Conservation (phyloP, 2,797 vertebrate genomes). For the Petrocephalus schoutedeni region DNA sequence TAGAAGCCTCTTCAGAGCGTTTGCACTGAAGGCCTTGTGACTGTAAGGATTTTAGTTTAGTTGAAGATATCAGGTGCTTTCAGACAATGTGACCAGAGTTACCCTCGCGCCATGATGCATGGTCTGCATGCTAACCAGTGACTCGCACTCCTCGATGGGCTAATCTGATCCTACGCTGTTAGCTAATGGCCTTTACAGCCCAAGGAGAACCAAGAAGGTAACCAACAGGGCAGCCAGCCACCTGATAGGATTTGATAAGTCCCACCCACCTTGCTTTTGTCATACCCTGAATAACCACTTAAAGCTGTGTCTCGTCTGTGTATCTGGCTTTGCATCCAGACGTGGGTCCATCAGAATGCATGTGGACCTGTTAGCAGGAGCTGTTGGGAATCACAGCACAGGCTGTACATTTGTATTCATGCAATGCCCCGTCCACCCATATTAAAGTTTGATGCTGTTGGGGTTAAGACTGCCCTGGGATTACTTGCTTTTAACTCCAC, state of each 20-base stretch:
- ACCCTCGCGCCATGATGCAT: not conserved
- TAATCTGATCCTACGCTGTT: not conserved
- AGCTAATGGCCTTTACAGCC: not conserved
- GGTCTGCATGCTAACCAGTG: not conserved
- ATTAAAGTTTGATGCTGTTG: conserved; percentile 14
- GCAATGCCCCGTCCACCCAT: not conserved
- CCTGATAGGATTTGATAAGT: not conserved
- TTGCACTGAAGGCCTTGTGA: not conserved
- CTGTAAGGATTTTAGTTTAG: not conserved
- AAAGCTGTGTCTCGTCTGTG: not conserved
- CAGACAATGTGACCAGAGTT: not conserved
- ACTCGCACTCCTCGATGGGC: not conserved
- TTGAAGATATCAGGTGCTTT: not conserved
- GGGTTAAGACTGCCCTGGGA: conserved; percentile 21
- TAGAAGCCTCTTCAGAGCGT: not conserved
- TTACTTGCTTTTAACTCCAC: conserved; percentile 17
- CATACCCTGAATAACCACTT: not conserved
- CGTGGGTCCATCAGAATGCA: not conserved
- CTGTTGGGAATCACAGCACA: not conserved
- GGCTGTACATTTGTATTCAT: not conserved
- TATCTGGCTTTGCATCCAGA: not conserved
- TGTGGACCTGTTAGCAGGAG: not conserved
- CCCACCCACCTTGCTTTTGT: not conserved
- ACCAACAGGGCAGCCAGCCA: not conserved
- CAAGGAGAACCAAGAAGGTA: not conserved